Percentiles rank a stretch among this genome's conserved stretches.
Conservation (phyloP, 1,140 invertebrate species). For the Hyposmocoma kahamanoa region DNA sequence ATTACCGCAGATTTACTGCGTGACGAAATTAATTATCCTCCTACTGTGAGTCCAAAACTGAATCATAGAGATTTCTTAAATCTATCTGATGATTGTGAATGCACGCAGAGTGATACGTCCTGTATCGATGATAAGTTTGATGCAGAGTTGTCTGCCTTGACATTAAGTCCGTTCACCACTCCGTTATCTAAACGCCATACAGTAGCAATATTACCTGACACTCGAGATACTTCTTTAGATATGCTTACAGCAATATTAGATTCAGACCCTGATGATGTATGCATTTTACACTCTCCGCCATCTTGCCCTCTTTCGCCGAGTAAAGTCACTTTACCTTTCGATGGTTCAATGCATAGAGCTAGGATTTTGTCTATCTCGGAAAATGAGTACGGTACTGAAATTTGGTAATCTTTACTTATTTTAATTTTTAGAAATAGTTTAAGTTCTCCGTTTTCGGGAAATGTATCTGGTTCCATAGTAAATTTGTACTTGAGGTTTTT, state of each 20-base stretch:
- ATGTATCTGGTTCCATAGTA: too few species aligned
- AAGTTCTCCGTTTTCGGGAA: too few species aligned
- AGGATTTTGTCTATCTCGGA: constrained; percentile 74
- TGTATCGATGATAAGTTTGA: constrained; percentile 66
- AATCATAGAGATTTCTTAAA: constrained; percentile 37
- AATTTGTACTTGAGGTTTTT: too few species aligned
- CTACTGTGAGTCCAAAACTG: constrained; percentile 74
- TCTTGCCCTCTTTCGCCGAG: constrained; percentile 62
- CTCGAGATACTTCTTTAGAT: constrained; percentile 51
- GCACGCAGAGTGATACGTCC: constrained; percentile 32
- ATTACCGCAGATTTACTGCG: constrained; percentile 77
- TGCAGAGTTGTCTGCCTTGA: constrained; percentile 49
- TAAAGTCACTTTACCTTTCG: constrained; percentile 73
- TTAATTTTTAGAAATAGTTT: too few species aligned
- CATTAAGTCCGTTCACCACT: constrained; percentile 61
- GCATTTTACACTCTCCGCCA: constrained; percentile 50
- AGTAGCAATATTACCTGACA: constrained; percentile 45
- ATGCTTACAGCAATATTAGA: constrained; percentile 62
- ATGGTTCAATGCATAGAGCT: constrained; percentile 71
- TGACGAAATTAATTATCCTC: constrained; percentile 81
- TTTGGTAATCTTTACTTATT: constrained; percentile 78
- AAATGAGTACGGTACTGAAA: constrained; percentile 80
- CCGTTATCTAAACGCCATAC: constrained; percentile 58
- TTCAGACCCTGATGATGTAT: constrained; percentile 64
- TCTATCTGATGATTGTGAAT: constrained; percentile 39